Evolutionary conservation across 2,797 vertebrate species (phyloP).

Genomic region (Loris lydekkerianus): DNA sequence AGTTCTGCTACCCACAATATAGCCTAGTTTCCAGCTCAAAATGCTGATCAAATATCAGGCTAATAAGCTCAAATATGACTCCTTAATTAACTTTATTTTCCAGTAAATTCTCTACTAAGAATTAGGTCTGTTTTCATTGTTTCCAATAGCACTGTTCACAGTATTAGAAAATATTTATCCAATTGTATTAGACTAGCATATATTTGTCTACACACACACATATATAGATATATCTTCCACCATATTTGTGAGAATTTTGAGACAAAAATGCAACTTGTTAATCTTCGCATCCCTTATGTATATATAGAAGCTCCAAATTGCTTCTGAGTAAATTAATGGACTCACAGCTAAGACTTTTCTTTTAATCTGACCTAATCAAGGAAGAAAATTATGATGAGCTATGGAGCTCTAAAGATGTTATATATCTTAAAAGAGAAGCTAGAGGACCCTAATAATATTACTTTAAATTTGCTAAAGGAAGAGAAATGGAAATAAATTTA

Average conservation of each 20-base stretch:
- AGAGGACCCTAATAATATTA: neutral
- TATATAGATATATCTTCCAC: neutral
- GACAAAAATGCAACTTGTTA: neutral
- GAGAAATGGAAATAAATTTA: neutral
- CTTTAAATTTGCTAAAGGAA: slow-evolving; percentile 2
- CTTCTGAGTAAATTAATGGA: neutral
- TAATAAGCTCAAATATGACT: neutral
- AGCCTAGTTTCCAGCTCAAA: neutral
- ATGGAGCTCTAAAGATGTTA: neutral
- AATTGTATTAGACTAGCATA: neutral
- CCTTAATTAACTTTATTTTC: slow-evolving; percentile 41
- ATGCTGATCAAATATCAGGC: neutral
- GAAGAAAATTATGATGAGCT: neutral
- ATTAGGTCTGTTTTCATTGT: slow-evolving; percentile 13
- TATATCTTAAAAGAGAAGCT: neutral
- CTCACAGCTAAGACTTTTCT: neutral
- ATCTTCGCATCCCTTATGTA: neutral
- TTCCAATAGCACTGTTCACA: neutral
- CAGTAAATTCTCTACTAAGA: neutral
- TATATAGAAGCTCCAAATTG: neutral
- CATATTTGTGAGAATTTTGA: neutral
- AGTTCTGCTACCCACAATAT: neutral
- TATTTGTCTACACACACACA: too few species aligned
- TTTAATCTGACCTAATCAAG: neutral
- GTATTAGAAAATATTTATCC: neutral